These are phyloP conservation scores for Choreutis nemorana DNA, from an alignment of 2,888 invertebrate species.

Conservation along the genomic window DNA sequence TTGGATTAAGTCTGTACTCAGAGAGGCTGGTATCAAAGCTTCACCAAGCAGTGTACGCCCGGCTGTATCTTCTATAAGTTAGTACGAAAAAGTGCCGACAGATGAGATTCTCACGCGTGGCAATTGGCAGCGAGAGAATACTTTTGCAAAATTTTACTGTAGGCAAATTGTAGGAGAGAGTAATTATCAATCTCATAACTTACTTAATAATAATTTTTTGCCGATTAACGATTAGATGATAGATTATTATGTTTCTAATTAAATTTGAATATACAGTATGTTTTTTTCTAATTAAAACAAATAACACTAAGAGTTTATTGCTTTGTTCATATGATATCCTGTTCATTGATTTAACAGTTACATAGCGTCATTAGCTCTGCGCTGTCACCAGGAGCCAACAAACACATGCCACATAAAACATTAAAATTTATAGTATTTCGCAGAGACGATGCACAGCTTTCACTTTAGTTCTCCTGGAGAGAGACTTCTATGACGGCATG, in stretches of 20 bases:
- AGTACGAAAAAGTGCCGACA: constrained; percentile 1
- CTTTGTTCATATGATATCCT: background rate
- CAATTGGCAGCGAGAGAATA: constrained; percentile 1
- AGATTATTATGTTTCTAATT: no score
- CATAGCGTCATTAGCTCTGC: background rate
- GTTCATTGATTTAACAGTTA: background rate
- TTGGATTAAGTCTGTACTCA: constrained; percentile 1
- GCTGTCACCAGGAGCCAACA: background rate
- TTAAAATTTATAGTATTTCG: background rate
- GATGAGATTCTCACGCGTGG: constrained; percentile 1
- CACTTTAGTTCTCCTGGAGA: background rate
- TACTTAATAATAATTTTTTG: no score
- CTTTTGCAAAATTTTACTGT: background rate
- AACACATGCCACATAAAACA: background rate
- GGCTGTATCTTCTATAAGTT: constrained; percentile 1
- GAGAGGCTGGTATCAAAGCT: constrained; percentile 1
- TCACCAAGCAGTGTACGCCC: constrained; percentile 1
- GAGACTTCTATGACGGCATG: background rate
- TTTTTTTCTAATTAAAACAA: background rate
- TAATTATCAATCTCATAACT: no score
- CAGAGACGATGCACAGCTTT: background rate
- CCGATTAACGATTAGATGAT: no score
- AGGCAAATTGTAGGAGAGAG: background rate
- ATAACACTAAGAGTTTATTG: background rate
- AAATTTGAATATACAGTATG: no score